Percentiles rank a stretch among this genome's conserved stretches.
phyloP scores from a whole-genome alignment of 2,888 invertebrate species.

The Rhingia campestris region DNA sequence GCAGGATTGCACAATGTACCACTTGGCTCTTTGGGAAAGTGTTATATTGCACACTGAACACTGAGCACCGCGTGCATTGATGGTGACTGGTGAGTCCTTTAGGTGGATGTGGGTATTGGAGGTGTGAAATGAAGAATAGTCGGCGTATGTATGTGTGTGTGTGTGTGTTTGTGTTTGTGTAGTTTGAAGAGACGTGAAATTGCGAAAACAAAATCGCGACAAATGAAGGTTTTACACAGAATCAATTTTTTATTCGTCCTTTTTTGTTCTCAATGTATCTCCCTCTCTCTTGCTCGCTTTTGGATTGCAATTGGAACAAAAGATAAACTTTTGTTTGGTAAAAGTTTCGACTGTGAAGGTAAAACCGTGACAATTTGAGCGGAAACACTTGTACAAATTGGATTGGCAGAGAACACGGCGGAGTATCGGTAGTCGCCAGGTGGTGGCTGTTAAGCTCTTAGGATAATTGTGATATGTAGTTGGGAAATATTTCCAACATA shows the following conservation, averaged over 20 bases:
- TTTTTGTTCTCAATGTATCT: conserved; percentile 6
- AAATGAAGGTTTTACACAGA: conserved; percentile 63
- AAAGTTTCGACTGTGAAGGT: conserved; percentile 51
- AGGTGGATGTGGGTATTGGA: conserved; percentile 9
- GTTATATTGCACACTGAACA: conserved; percentile 61
- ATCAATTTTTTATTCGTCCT: conserved; percentile 22
- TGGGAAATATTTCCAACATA: conserved; percentile 37
- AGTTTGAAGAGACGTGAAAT: conserved; percentile 62
- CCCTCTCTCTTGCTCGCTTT: conserved; percentile 19
- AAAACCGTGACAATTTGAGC: conserved; percentile 69
- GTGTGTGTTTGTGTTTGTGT: too few relatives aligned
- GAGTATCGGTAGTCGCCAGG: conserved; percentile 28
- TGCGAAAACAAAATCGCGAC: conserved; percentile 68
- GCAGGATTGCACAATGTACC: conserved; percentile 60
- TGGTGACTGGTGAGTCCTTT: not conserved
- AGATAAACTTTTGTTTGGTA: conserved; percentile 57
- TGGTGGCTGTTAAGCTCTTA: conserved; percentile 46
- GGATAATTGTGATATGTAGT: conserved; percentile 59
- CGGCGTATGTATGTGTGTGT: conserved; percentile 1
- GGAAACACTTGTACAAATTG: conserved; percentile 72
- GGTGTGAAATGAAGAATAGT: conserved; percentile 42
- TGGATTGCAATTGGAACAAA: conserved; percentile 29
- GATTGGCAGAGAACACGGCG: conserved; percentile 37
- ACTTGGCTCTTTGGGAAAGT: conserved; percentile 65
- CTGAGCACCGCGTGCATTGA: not conserved